Percentiles rank a stretch among this genome's conserved stretches.
Conservation (phyloP, 2,888 invertebrate genomes). For the Agrochola litura region DNA sequence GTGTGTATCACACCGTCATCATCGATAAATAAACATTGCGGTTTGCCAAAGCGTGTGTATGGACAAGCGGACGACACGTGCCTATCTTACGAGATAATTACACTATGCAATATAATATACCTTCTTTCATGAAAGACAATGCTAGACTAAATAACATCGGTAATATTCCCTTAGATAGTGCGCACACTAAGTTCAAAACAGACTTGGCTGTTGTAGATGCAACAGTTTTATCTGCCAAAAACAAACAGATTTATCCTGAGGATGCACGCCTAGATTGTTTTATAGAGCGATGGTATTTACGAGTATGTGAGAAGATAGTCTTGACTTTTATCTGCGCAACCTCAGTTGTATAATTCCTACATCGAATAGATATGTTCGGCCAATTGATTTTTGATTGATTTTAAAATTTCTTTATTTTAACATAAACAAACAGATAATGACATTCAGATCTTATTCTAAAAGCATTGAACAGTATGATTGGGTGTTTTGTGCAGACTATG, state of each 20-base stretch:
- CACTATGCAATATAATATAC: constrained; percentile 16
- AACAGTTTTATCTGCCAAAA: constrained; percentile 5
- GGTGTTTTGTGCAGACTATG: too few species aligned
- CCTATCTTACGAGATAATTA: constrained; percentile 25
- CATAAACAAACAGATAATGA: too few species aligned
- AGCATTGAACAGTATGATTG: too few species aligned
- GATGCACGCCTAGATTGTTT: not conserved
- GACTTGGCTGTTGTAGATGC: constrained; percentile 6
- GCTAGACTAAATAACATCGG: constrained; percentile 5
- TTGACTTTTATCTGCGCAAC: not conserved
- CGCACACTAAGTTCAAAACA: not conserved
- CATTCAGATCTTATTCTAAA: too few species aligned
- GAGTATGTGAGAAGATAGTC: not conserved
- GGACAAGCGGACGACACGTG: constrained; percentile 63
- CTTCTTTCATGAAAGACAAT: not conserved
- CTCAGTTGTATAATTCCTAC: not conserved
- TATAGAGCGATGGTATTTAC: not conserved
- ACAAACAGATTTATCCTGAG: not conserved
- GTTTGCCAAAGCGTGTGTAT: constrained; percentile 75
- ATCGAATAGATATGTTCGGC: not conserved
- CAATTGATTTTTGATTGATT: too few species aligned
- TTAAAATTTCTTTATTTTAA: too few species aligned
- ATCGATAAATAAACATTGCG: constrained; percentile 76
- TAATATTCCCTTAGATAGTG: not conserved
- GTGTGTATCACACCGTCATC: constrained; percentile 63